Conservation (phyloP, 2,797 vertebrate species). For the Amblyraja radiata region DNA sequence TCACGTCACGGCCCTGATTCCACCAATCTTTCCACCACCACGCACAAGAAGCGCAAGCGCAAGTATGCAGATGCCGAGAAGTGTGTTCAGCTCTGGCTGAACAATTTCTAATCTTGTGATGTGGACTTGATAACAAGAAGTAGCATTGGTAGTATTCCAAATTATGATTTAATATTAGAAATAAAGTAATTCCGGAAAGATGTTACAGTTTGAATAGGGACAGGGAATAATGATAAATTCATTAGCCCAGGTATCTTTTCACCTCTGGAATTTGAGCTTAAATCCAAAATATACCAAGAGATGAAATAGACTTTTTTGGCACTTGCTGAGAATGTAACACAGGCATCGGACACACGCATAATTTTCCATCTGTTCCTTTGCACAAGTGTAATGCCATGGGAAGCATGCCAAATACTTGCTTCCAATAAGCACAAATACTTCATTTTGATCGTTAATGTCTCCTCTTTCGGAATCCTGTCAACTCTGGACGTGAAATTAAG, state of each 20-base stretch:
- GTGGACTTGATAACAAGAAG: too few relatives aligned
- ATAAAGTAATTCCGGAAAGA: too few relatives aligned
- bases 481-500: not conserved
- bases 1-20: too few relatives aligned
- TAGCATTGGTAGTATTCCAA: not conserved
- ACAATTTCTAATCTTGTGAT: too few relatives aligned
- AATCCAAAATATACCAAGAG: not conserved
- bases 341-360: not conserved
- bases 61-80: too few relatives aligned
- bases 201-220: not conserved
- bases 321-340: not conserved
- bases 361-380: not conserved
- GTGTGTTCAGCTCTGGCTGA: too few relatives aligned
- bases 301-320: not conserved
- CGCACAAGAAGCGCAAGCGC: too few relatives aligned
- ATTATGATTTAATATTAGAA: not conserved
- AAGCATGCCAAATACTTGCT: not conserved
- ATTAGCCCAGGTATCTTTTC: not conserved
- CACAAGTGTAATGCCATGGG: not conserved
- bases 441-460: not conserved
- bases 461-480: not conserved
- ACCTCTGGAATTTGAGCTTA: not conserved
- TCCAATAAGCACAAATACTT: not conserved
- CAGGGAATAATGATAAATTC: not conserved
- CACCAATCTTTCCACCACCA: too few relatives aligned